phyloP scores from a whole-genome alignment of 2,113 vertebrate species.

The Gymnobelideus leadbeateri region DNA sequence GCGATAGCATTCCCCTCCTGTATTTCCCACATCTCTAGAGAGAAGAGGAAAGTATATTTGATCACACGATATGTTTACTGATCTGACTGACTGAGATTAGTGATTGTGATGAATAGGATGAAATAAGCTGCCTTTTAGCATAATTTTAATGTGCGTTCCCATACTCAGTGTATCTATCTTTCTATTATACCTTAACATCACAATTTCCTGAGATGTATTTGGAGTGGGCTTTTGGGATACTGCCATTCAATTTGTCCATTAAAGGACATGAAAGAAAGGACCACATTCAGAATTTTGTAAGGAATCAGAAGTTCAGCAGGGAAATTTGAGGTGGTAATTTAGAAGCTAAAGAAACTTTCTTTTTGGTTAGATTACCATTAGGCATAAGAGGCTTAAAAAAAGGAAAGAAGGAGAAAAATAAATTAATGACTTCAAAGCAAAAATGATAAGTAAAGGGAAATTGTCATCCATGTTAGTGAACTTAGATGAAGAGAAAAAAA shows the following conservation, averaged over 20 bases:
- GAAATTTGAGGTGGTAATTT: not conserved
- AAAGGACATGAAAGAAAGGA: not conserved
- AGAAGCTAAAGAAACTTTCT: not conserved
- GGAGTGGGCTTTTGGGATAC: not conserved
- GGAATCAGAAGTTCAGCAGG: not conserved
- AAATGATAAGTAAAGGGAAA: not conserved
- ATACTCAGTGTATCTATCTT: not conserved
- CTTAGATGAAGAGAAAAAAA: not conserved
- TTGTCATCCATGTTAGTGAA: not conserved
- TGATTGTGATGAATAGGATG: not conserved
- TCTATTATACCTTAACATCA: not conserved
- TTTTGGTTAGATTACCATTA: not conserved
- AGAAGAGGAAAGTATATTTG: not conserved
- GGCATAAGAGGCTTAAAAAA: not conserved
- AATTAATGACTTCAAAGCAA: not conserved
- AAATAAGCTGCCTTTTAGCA: not conserved
- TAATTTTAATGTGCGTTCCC: not conserved
- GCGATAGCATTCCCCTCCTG: not conserved
- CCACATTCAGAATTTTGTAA: not conserved
- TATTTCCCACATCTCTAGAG: not conserved
- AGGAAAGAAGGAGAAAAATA: not conserved
- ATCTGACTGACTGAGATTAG: not conserved
- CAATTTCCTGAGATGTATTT: not conserved
- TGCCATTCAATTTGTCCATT: not conserved
- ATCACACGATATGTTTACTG: not conserved